Evolutionary conservation across 2,888 invertebrate species (phyloP).

Genomic region (Ctena decussata): DNA sequence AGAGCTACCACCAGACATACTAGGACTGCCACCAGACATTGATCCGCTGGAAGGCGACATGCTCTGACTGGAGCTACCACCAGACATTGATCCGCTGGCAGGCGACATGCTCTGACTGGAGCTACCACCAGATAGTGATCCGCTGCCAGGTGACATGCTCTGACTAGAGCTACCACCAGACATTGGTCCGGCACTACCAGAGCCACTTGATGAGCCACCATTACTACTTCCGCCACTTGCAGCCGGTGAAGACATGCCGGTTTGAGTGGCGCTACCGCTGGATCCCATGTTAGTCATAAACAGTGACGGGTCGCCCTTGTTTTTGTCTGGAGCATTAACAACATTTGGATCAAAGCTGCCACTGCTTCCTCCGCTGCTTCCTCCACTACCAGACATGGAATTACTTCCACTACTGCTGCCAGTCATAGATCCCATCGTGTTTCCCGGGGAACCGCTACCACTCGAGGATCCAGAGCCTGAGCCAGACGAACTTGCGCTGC

Average conservation of each 20-base stretch:
- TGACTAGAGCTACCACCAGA: conserved; percentile 24
- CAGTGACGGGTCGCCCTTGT: conserved; percentile 63
- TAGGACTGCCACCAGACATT: conserved; percentile 2
- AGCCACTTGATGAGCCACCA: background rate
- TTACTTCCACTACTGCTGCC: background rate
- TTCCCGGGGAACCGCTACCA: background rate
- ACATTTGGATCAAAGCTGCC: conserved; percentile 49
- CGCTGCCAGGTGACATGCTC: conserved; percentile 14
- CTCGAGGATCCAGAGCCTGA: background rate
- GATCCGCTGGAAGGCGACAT: conserved; percentile 22
- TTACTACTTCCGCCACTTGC: conserved; percentile 23
- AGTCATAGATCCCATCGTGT: background rate
- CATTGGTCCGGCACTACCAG: conserved; percentile 21
- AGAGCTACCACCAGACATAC: conserved; percentile 20
- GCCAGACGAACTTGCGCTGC: conserved; percentile 11
- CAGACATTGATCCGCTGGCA: background rate
- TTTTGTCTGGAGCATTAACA: conserved; percentile 56
- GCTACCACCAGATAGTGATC: conserved; percentile 3
- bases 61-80: conserved; percentile 16
- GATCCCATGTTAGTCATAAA: conserved; percentile 59
- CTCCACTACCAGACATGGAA: background rate
- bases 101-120: background rate
- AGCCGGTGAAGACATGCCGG: conserved; percentile 39
- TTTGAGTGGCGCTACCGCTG: conserved; percentile 37
- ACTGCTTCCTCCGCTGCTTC: background rate